Base-by-base conservation (phyloP, 37 sponge, comb jelly and placozoan genomes). In the Beroe forskalii region DNA sequence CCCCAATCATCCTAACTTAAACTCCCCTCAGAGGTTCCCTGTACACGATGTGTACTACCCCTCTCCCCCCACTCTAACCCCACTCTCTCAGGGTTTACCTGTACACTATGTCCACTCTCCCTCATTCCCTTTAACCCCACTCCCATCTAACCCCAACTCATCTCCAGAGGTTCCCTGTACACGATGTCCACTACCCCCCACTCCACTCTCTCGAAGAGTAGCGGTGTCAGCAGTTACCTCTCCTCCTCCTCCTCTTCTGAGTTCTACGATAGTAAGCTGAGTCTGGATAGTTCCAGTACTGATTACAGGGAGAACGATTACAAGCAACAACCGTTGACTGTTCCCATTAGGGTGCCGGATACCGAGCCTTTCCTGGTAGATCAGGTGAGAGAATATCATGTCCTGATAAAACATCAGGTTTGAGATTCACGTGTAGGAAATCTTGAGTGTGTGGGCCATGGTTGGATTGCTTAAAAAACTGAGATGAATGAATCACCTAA, bases 221-320 rank as follows among this genome's bases (percentile, higher is more conserved):
- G 86, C 55, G 86, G 86, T 4, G 86, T 80, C 3, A 80, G 86
- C 86, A 80, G 86, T 30, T 80, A 80, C 86, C 86, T 80, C 8
- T 23, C 44, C 24, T 80, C 86, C 4, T 80, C 86, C 35, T 64
- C 66, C 17, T n/a, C n/a, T n/a, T 44, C 55, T 38, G 86, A 80
- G 30, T 43, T 80, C 1, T 80, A 80, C 86, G 86, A 80, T 48
- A 80, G 86, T 43, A 80, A 80, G 30, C 37, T 80, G 27, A 44
- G 55, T 44, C 86, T 80, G 30, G 40, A 80, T 30, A 80, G 86
- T 38, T 23, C 86, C 28, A 30, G 38, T 25, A 80, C 86, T 6
- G 86, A 80, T 25, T 80, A 33, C 30, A 80, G 86, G 30, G 86
- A 80, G 86, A 40, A 44, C 27, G 86, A 80, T 25, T 80, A 27